A percentile compares a stretch with the other conserved stretches of the same genome.
These are phyloP conservation scores for Accipiter cooperii DNA, from an alignment of 2,113 vertebrate species.

Conservation along the genomic window DNA sequence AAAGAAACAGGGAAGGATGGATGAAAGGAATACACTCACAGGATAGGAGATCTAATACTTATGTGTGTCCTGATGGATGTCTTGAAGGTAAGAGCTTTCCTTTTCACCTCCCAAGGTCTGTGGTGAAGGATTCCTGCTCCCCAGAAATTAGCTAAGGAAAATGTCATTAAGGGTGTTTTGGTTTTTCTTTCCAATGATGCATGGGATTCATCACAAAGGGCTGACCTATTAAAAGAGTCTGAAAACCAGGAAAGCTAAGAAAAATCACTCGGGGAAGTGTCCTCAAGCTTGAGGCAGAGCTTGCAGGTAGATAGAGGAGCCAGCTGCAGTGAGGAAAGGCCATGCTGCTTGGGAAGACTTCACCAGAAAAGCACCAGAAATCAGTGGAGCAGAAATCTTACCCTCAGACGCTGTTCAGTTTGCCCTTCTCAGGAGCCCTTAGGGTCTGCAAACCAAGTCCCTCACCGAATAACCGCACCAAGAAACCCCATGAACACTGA, in stretches of 20 bases:
- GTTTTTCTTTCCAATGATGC: accelerated
- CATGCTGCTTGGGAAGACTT: neutral
- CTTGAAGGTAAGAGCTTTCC: neutral
- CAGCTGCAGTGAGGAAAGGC: neutral
- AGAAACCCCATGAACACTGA: neutral
- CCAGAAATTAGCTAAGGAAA: neutral
- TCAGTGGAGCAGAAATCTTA: neutral
- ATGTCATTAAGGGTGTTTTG: neutral
- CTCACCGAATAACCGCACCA: neutral
- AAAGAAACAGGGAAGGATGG: neutral
- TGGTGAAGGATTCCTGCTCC: neutral
- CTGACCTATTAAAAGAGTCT: neutral
- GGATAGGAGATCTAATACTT: neutral
- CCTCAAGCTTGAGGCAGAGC: neutral
- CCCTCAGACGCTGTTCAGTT: accelerated
- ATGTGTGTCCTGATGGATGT: neutral
- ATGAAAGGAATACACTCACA: neutral
- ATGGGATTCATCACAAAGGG: neutral
- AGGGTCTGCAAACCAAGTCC: neutral
- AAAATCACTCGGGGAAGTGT: neutral
- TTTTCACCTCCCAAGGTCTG: neutral
- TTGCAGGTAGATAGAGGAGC: neutral
- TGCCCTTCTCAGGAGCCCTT: neutral
- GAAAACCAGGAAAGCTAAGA: neutral
- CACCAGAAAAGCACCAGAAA: neutral